Conservation (phyloP, 2,888 invertebrate genomes). For the Ophion ellenae region DNA sequence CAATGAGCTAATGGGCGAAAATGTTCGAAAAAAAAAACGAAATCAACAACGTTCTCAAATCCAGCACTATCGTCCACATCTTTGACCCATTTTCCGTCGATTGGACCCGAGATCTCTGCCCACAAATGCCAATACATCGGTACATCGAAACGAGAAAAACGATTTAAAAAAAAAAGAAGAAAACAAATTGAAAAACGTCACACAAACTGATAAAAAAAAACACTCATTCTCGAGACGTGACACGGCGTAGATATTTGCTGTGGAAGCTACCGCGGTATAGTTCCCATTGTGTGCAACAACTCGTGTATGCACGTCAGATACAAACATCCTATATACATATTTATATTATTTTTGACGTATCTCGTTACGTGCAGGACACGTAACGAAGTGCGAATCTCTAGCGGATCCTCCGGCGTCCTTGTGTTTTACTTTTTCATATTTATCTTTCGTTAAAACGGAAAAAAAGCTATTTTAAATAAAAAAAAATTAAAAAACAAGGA, state of each 20-base stretch:
- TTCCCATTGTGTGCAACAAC: neutral
- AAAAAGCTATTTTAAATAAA: neutral
- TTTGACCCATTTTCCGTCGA: neutral
- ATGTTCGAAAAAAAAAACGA: neutral
- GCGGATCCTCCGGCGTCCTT: neutral
- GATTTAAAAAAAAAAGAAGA: neutral
- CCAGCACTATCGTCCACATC: neutral
- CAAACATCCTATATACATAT: neutral
- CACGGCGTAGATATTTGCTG: neutral
- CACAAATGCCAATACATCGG: conserved; percentile 24
- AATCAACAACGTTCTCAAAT: neutral
- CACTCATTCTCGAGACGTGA: conserved; percentile 28
- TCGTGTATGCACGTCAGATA: neutral
- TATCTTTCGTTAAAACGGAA: neutral
- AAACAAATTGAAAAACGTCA: conserved; percentile 7
- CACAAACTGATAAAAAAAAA: conserved; percentile 36
- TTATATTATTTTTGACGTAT: conserved; percentile 10
- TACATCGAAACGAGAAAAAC: conserved; percentile 1
- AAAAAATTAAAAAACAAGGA: neutral
- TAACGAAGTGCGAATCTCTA: conserved; percentile 20
- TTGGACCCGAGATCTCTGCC: neutral
- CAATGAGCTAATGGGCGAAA: too few species aligned
- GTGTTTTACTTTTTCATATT: neutral
- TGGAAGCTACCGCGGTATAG: neutral
- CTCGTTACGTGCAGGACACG: conserved; percentile 11